Evolutionary conservation across 2,888 invertebrate genomes (phyloP), one percentile per base, ranked within the genome.

Genomic region (Zaprionus lineosus): DNA sequence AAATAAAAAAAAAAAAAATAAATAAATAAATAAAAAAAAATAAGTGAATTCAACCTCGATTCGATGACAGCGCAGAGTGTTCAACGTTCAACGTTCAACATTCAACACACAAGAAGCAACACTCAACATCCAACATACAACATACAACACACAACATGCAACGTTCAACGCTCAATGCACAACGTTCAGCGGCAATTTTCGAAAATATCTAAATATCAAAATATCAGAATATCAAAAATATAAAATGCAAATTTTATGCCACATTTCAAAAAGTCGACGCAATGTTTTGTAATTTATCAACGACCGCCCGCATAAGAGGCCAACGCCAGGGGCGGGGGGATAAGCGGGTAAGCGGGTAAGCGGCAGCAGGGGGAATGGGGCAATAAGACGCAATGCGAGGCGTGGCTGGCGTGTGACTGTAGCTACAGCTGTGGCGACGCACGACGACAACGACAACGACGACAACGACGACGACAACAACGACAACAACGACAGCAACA

Each of bases 201-300:
- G 46, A 12, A 40, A 53, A 53, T 24, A 33, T n/a, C 39, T 29
- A 19, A 11, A 14, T 12, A 18, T 0, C 31, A 15, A 26, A 8
- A 29, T 31, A 7, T 24, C 6, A 8, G n/a, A 8, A 24, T 41
- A 44, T 46, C 51, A 64, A 53, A 62, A 46, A 69, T 71, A 77
- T 81, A 74, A 82, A 74, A 83, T 81, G 84, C 84, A 81, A 63
- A 81, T 81, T 71, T 75, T 73, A 81, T 76, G 81, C 81, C 68
- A 84, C 82, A 81, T 81, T 81, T 81, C 78, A 81, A 78, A 81
- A 74, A 84, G 79, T 76, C 62, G 71, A 48, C 61, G 75, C 69
- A 78, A 78, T 78, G 78, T 84, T 81, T 84, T 81, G 75, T 73
- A 77, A 83, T 83, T 83, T 83, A 83, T 83, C 83, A 83, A 85